Evolutionary conservation across 2,888 invertebrate genomes (phyloP).

Genomic region (Amblyjoppa proteus): DNA sequence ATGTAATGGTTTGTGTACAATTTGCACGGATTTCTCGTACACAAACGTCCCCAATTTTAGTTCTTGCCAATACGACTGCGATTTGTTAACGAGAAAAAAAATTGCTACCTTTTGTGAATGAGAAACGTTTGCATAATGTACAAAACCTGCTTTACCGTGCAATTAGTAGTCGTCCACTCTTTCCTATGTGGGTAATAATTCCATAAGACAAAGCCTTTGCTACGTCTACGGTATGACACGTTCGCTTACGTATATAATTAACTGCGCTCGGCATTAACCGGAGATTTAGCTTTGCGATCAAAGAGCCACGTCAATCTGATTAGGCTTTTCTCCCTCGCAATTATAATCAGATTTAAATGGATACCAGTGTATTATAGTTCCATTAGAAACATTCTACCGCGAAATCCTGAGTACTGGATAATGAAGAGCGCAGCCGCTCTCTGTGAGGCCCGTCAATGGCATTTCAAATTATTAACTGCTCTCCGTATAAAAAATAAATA

Average conservation of each 20-base stretch:
- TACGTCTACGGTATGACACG: not conserved
- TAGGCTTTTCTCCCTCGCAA: not conserved
- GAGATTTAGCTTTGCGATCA: slow-evolving; percentile 39
- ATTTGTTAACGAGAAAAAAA: no score
- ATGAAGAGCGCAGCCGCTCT: not conserved
- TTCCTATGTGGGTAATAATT: not conserved
- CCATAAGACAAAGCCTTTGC: not conserved
- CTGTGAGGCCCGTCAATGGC: not conserved
- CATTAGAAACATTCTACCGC: not conserved
- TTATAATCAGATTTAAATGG: not conserved
- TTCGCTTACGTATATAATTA: slow-evolving; percentile 22
- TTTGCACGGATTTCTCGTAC: no score
- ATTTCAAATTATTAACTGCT: not conserved
- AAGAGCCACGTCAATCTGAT: slow-evolving; percentile 29
- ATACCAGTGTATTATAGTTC: not conserved
- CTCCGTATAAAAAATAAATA: not conserved
- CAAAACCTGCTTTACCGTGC: no score
- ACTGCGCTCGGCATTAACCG: slow-evolving; percentile 4
- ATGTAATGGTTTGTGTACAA: no score
- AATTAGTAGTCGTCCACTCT: no score
- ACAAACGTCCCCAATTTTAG: no score
- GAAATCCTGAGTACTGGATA: not conserved
- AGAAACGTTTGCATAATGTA: no score
- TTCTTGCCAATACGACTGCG: no score
- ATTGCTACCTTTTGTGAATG: no score